Evolutionary conservation across 2,113 vertebrate species (phyloP).

Genomic region (Clarias gariepinus): DNA sequence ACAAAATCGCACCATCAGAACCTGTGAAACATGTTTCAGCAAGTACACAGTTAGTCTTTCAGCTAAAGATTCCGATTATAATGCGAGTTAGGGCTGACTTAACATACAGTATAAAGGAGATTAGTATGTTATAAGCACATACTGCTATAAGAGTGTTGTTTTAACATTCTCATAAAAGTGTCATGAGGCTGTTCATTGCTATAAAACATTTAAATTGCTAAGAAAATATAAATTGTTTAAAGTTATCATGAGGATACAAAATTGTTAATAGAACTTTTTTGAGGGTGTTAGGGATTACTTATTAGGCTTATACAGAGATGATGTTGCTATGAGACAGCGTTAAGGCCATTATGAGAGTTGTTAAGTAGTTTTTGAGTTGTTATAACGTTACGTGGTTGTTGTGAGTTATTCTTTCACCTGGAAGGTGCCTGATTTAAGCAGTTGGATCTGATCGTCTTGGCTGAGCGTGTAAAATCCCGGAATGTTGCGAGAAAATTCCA

Average conservation of each 20-base stretch:
- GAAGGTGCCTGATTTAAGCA: conserved; percentile 81
- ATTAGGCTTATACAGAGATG: no score
- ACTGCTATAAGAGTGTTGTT: not conserved
- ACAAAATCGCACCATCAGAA: conserved; percentile 78
- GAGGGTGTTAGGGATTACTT: not conserved
- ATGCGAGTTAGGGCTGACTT: not conserved
- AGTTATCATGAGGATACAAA: not conserved
- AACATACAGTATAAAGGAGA: not conserved
- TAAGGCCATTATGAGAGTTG: not conserved
- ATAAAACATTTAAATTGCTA: not conserved
- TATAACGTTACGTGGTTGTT: not conserved
- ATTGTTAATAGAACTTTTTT: not conserved
- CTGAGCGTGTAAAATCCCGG: conserved; percentile 76
- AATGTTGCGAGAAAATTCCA: conserved; percentile 78
- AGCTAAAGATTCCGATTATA: not conserved
- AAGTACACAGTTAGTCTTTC: not conserved
- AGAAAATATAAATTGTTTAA: not conserved
- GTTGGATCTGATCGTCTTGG: conserved; percentile 78
- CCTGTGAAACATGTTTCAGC: conserved; percentile 57
- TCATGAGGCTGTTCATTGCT: not conserved
- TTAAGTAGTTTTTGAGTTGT: not conserved
- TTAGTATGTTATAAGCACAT: not conserved
- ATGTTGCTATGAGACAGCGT: not conserved
- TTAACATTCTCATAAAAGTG: not conserved
- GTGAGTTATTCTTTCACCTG: conserved; percentile 64